Evolutionary conservation across 2,797 vertebrate species (phyloP), one percentile per base, ranked within the genome.

Genomic region (Hafferia zeledoni): DNA sequence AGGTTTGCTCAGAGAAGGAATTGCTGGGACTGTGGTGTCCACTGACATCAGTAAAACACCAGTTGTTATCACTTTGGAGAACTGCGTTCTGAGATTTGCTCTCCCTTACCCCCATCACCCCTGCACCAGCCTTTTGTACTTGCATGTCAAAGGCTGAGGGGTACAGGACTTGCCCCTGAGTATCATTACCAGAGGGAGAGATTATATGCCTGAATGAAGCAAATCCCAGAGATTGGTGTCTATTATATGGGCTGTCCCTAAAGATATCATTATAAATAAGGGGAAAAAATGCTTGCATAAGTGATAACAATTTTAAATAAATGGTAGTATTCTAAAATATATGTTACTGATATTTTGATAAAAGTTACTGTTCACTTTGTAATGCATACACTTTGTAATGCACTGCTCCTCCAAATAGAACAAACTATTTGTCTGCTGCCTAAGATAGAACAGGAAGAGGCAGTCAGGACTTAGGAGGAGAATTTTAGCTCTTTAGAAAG

Each of bases 11-110:
- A 47, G 52, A 50, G 76, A 64, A 41, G 27, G 74, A 55, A 17
- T 46, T 0, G 0, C 24, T 47, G 37, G 15, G 19, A 44, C 16
- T 0, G 0, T 14, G 24, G 7, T 46, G 55, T 53, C 46, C 33
- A 4, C 30, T n/a, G 43, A 9, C 23, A 31, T 13, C 53, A 60
- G 46, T 33, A 76, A 53, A 76, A 12, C 37, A 17, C 5, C 27
- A 37, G 31, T 3, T 13, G 5, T 31, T 53, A 53, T 20, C 6
- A 10, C 8, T 33, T 24, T 27, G 15, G 18, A 61, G 31, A 25
- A 17, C 20, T 65, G 52, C 70, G 24, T 70, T 44, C 31, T 53
- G n/a, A 67, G 28, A 46, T 75, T 35, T 43, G 13, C 10, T 59
- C 17, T 56, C 13, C 7, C 75, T 85, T 88, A 59, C 6, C 13